phyloP scores from a whole-genome alignment of 2,888 invertebrate species.

The Eugnorisma glareosa region DNA sequence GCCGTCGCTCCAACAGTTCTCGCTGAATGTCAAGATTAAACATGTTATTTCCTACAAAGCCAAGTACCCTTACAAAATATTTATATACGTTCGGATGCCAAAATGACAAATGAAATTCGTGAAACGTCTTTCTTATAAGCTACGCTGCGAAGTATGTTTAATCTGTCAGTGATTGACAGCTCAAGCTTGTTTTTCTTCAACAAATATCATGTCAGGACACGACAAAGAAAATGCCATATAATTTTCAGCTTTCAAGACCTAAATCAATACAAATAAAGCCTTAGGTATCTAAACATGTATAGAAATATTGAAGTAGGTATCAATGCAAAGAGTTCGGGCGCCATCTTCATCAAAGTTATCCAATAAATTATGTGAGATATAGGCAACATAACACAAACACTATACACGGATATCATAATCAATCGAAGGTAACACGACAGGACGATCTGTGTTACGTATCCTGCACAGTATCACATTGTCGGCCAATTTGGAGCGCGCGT shows the following conservation, averaged over 20 bases:
- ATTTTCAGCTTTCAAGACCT: slow-evolving; percentile 27
- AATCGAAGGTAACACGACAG: slow-evolving; percentile 66
- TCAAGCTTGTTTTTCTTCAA: slow-evolving; percentile 45
- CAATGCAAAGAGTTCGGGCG: slow-evolving; percentile 43
- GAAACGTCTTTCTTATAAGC: slow-evolving; percentile 63
- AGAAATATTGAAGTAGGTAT: slow-evolving; percentile 40
- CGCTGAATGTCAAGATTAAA: slow-evolving; percentile 12
- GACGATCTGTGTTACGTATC: slow-evolving; percentile 59
- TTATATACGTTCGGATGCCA: slow-evolving; percentile 62
- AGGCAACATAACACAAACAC: slow-evolving; percentile 66
- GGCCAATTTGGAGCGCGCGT: slow-evolving; percentile 33
- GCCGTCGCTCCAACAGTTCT: slow-evolving; percentile 6
- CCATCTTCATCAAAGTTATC: slow-evolving; percentile 58
- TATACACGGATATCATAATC: slow-evolving; percentile 71
- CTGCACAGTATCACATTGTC: slow-evolving; percentile 51
- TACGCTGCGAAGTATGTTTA: slow-evolving; percentile 66
- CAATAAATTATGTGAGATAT: slow-evolving; percentile 58
- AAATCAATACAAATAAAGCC: slow-evolving; percentile 48
- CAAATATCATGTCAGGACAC: slow-evolving; percentile 42
- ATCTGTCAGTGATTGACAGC: slow-evolving; percentile 63
- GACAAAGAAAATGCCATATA: slow-evolving; percentile 13
- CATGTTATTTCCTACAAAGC: slow-evolving; percentile 16
- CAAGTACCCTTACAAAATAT: slow-evolving; percentile 41
- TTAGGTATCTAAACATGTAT: slow-evolving; percentile 19
- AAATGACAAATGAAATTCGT: slow-evolving; percentile 74